Conservation (phyloP, 2,113 vertebrate species). For the Blennius ocellaris region DNA sequence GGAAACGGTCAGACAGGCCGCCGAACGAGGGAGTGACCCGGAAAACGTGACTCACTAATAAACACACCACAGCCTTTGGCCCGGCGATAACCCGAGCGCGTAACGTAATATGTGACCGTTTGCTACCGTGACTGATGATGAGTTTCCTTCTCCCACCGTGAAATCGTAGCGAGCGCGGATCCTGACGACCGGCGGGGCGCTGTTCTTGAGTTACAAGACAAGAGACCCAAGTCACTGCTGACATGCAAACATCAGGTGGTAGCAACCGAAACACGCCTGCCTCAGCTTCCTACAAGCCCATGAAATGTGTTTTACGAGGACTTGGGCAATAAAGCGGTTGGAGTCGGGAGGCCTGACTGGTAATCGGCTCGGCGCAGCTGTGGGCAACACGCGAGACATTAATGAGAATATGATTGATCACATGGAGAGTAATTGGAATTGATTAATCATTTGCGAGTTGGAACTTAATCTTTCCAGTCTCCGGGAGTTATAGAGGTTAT, state of each 20-base stretch:
- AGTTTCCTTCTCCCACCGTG: slow-evolving; percentile 1
- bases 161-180: slow-evolving; percentile 27
- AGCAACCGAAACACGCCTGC: slow-evolving; percentile 6
- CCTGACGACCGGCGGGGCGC: slow-evolving; percentile 49
- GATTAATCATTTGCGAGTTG: slow-evolving; percentile 73
- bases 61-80: slow-evolving; percentile 30
- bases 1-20: slow-evolving; percentile 67
- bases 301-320: slow-evolving; percentile 53
- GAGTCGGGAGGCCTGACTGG: slow-evolving; percentile 31
- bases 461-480: slow-evolving; percentile 58
- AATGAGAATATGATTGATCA: slow-evolving; percentile 81
- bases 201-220: slow-evolving; percentile 63
- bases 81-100: slow-evolving; percentile 26
- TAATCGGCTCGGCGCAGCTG: slow-evolving; percentile 50
- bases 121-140: slow-evolving; percentile 28
- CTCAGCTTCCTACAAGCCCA: slow-evolving; percentile 34
- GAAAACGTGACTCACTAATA: slow-evolving; percentile 47
- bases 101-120: slow-evolving; percentile 12
- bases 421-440: slow-evolving; percentile 76
- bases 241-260: slow-evolving; percentile 24
- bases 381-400: slow-evolving; percentile 61
- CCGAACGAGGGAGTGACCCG: slow-evolving; percentile 39
- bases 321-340: slow-evolving; percentile 56
- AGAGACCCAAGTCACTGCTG: slow-evolving; percentile 25
- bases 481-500: slow-evolving; percentile 64